Percentiles rank a stretch among this genome's conserved stretches.
These are phyloP conservation scores for Smutsia temminckii DNA, from an alignment of 2,797 vertebrate species.

Conservation along the genomic window DNA sequence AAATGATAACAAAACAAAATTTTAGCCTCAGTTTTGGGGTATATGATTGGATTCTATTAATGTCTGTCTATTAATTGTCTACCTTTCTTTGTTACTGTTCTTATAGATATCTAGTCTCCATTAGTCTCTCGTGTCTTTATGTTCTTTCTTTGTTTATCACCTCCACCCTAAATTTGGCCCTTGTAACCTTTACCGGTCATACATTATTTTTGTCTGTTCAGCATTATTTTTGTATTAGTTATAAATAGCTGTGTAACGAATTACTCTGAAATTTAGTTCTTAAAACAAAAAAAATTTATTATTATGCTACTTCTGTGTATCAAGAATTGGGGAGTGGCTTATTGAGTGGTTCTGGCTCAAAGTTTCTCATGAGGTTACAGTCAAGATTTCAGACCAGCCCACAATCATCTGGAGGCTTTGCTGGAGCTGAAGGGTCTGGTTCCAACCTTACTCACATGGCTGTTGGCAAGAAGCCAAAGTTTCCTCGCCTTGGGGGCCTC, in stretches of 20 bases:
- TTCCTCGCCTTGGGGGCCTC: not conserved
- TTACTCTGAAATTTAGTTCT: not conserved
- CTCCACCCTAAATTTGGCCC: not conserved
- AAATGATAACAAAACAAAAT: not conserved
- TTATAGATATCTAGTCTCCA: not conserved
- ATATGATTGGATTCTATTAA: not conserved
- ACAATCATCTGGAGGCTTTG: not conserved
- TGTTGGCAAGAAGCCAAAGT: not conserved
- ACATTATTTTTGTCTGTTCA: not conserved
- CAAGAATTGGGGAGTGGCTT: not conserved
- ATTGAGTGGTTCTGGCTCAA: not conserved
- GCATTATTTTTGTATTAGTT: not conserved
- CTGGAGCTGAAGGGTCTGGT: not conserved
- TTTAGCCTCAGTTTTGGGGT: not conserved
- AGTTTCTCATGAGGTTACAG: not conserved
- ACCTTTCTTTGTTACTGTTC: not conserved
- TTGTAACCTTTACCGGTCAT: not conserved
- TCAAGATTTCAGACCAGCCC: not conserved
- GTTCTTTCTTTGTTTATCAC: not conserved
- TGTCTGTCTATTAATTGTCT: not conserved
- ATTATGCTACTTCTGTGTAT: not conserved
- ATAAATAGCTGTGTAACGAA: not conserved
- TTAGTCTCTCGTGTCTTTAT: not conserved
- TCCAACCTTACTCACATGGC: not conserved
- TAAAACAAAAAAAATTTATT: not conserved